Conservation (phyloP, 2,113 vertebrate genomes). For the Callocephalon fimbriatum region DNA sequence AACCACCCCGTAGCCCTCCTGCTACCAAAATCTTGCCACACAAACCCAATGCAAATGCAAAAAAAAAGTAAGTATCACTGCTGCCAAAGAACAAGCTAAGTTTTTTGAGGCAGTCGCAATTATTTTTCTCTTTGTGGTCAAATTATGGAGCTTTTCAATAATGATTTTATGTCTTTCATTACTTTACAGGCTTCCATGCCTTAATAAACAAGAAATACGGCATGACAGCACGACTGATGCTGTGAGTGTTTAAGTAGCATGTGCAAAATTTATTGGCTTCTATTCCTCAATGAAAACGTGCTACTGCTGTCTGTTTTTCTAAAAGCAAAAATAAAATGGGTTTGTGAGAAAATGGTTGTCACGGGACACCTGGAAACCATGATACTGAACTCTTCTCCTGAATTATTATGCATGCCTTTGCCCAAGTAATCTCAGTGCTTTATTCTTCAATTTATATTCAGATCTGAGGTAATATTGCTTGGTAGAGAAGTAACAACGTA, state of each 20-base stretch:
- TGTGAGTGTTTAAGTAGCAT: not conserved
- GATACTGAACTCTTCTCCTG: not conserved
- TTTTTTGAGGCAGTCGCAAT: not conserved
- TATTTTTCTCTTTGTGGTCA: not conserved
- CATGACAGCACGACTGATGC: not conserved
- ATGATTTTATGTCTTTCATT: not conserved
- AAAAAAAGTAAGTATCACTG: not conserved
- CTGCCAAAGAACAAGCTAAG: not conserved
- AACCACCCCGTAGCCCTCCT: not conserved
- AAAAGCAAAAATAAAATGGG: not conserved
- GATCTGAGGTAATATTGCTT: not conserved
- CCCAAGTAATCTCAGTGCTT: not conserved
- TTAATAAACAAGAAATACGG: not conserved
- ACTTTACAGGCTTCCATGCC: not conserved
- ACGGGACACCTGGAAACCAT: not conserved
- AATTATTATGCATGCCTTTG: not conserved
- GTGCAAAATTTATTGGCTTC: not conserved
- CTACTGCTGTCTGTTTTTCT: not conserved
- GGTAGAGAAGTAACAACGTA: not conserved
- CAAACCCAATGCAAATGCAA: not conserved
- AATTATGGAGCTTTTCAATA: not conserved
- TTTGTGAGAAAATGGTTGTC: not conserved
- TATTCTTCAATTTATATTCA: not conserved
- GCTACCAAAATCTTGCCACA: not conserved
- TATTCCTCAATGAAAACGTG: not conserved